Evolutionary conservation across 2,797 vertebrate species (phyloP), one percentile per base, ranked within the genome.

Genomic region (Bucorvus abyssinicus): DNA sequence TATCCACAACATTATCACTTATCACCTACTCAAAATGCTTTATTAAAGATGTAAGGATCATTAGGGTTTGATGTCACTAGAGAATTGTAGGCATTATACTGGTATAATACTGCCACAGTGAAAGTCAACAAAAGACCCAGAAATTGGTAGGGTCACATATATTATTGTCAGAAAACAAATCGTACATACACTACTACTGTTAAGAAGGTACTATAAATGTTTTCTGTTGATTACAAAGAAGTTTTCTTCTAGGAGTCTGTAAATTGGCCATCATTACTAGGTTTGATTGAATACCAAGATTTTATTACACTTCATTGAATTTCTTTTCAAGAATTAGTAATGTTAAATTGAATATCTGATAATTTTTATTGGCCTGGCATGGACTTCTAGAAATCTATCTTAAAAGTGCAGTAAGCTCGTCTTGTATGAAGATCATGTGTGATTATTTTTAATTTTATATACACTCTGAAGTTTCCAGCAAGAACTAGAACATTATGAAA

Each of bases 121-220:
- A 64, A 74, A 60, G 23, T 13, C 20, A 34, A 40, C 18, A 15
- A 7, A 60, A 47, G 8, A 57, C 65, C 9, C 34, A 74, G 50
- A 53, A 67, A 49, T 5, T 38, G 4, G 0, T 26, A 50, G 9
- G 10, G 5, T 67, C 20, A 68, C n/a, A 52, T 15, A 12, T 55
- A 12, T 53, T 47, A 21, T 6, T n/a, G 45, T 76, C 14, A 60
- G 42, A 65, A 79, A 70, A 34, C 0, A 81, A 70, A 45, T 22
- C 27, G 6, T 13, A 11, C 3, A 24, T 10, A 63, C 2, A 5
- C 1, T 2, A 14, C 1, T 2, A 14, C 9, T 24, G 4, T 30
- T 73, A 63, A 76, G 16, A 0, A 26, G 2, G 5, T 67, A 74
- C 9, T 80, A 14, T 40, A 70, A 68, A 24, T 56, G 11, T 23